Evolutionary conservation across 2,113 vertebrate species (phyloP), one percentile per base, ranked within the genome.

Genomic region (Plectropomus leopardus): DNA sequence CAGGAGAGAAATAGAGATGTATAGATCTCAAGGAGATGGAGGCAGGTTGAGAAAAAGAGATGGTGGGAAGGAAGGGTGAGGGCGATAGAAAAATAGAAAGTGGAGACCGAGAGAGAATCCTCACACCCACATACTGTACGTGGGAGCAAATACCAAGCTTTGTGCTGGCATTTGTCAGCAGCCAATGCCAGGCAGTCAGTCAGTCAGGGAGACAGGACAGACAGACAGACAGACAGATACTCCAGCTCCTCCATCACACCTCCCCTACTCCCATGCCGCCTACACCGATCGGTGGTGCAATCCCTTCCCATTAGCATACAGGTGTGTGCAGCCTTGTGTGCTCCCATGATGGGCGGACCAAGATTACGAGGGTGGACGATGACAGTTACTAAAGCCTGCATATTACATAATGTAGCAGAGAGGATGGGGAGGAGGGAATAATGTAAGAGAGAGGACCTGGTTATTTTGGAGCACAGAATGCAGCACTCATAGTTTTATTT

Each of bases 141-240:
- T 90, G 72, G 91, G 90, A 82, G 91, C 88, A 86, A 92, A 91
- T 89, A 92, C 86, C 87, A 87, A 83, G 90, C 89, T 84, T 89
- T 91, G 84, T 88, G 87, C 87, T 88, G 89, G 86, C 86, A 94
- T 92, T 93, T 91, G 83, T 94, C 92, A 90, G 85, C 86, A 84
- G 82, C 72, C 50, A 74, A 42, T 71, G 88, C 80, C 72, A 91
- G 53, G 75, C 89, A 87, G 84, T 66, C 85, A 85, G 84, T 66
- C 85, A 85, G 87, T 79, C 87, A 88, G 84, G 63, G 58, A 90
- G 92, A 82, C 67, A 78, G 86, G 86, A 80, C 82, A 81, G 83
- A 74, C 40, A 68, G 57, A 21, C 61, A 71, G 66, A 50, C 50
- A 77, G 44, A 60, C 72, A 93, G 80, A 78, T 51, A 58, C 61